These are phyloP conservation scores for Ariolimax columbianus DNA, from an alignment of 2,888 invertebrate genomes.

Conservation along the genomic window DNA sequence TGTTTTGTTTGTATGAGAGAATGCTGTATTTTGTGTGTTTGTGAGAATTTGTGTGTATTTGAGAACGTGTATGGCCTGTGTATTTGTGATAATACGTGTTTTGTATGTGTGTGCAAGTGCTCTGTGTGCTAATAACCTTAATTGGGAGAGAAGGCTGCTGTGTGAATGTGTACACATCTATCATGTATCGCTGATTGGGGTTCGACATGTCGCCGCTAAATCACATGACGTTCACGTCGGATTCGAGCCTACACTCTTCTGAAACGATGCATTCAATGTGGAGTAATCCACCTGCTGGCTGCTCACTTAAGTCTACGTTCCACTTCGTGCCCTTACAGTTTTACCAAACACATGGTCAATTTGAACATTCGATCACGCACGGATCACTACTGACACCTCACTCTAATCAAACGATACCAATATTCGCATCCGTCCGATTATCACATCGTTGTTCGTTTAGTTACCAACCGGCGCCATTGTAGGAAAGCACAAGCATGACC, in stretches of 20 bases:
- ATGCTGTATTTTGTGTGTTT: no score
- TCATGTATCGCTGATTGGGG: no score
- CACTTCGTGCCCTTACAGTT: neutral
- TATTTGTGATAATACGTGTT: no score
- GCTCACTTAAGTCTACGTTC: neutral
- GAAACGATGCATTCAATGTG: neutral
- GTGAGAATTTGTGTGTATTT: no score
- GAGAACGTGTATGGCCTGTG: no score
- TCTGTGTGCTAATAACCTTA: no score
- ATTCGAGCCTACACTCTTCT: neutral
- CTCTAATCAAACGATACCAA: neutral
- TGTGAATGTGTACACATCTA: no score
- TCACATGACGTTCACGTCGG: no score
- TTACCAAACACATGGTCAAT: neutral
- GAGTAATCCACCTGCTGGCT: neutral
- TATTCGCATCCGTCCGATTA: neutral
- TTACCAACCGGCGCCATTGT: neutral
- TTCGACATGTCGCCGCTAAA: no score
- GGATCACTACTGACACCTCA: neutral
- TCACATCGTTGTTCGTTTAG: conserved; percentile 7
- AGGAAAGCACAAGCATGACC: neutral
- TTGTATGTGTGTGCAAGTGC: no score
- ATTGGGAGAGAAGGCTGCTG: no score
- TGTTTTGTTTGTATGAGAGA: no score
- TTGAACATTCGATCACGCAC: neutral